These are phyloP conservation scores for Nycticorax nycticorax DNA, from an alignment of 2,113 vertebrate species.

Conservation along the genomic window DNA sequence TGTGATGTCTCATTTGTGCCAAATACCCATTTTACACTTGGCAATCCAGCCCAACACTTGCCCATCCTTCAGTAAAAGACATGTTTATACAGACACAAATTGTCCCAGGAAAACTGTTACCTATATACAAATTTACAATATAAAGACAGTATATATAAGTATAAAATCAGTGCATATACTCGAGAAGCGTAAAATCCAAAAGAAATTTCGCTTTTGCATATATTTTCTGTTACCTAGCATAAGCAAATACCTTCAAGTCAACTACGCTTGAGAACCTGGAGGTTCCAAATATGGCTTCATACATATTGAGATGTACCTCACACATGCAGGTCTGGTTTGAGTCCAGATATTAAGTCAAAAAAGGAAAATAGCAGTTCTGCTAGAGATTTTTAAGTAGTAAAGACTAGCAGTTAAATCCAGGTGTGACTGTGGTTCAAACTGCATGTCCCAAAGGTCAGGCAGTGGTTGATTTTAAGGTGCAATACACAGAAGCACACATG, in stretches of 20 bases:
- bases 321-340: background rate
- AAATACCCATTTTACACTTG: background rate
- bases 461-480: background rate
- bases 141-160: background rate
- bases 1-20: background rate
- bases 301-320: background rate
- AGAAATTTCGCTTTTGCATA: background rate
- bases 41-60: background rate
- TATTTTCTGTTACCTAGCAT: background rate
- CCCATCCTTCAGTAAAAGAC: background rate
- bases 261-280: background rate
- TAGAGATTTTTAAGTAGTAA: background rate
- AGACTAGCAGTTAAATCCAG: background rate
- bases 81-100: background rate
- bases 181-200: background rate
- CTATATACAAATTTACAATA: background rate
- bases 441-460: background rate
- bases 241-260: background rate
- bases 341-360: background rate
- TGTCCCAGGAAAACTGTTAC: background rate
- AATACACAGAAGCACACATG: background rate
- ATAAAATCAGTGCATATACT: background rate
- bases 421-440: background rate
- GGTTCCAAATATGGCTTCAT: background rate
- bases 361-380: background rate